A percentile compares a stretch with the other conserved stretches of the same genome.
Evolutionary conservation across 2,888 invertebrate genomes (phyloP).

Genomic region (Cheilosia urbana): DNA sequence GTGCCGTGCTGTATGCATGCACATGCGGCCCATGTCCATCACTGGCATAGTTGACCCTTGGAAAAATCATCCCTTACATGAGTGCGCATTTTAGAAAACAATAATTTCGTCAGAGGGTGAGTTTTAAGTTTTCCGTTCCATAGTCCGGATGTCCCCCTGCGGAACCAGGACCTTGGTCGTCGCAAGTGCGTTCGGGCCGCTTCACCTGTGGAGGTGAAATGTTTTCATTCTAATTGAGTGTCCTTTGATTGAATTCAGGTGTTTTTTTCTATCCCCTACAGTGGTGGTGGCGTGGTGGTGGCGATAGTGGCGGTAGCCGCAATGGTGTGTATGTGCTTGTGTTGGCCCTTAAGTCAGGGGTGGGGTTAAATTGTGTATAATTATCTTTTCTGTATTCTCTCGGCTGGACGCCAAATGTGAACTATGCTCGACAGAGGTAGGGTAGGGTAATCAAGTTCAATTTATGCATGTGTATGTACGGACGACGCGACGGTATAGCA

Average conservation of each 20-base stretch:
- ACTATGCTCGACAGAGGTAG: conserved; percentile 30
- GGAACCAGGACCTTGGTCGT: conserved; percentile 45
- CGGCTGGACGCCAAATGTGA: conserved; percentile 56
- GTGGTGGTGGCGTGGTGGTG: conserved; percentile 23
- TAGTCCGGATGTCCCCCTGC: conserved; percentile 19
- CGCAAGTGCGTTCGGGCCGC: conserved; percentile 51
- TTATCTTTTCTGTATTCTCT: conserved; percentile 54
- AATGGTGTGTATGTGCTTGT: conserved; percentile 59
- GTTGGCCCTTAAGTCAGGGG: conserved; percentile 50
- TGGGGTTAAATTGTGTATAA: conserved; percentile 65
- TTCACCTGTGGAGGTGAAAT: conserved; percentile 76
- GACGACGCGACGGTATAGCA: conserved; percentile 37
- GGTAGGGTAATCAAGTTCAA: conserved; percentile 59
- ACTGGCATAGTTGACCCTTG: conserved; percentile 59
- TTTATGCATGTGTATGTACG: conserved; percentile 47
- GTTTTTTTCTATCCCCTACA: conserved; percentile 73
- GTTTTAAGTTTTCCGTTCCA: conserved; percentile 52
- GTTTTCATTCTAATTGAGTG: conserved; percentile 76
- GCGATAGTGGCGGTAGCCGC: conserved; percentile 13
- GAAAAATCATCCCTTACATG: conserved; percentile 73
- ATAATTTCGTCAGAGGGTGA: conserved; percentile 69
- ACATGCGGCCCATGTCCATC: conserved; percentile 61
- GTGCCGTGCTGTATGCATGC: conserved; percentile 56
- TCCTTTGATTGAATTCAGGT: conserved; percentile 79
- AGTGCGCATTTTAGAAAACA: conserved; percentile 74